Conservation (phyloP, 2,797 vertebrate genomes). For the Hyperoplus lanceolatus region DNA sequence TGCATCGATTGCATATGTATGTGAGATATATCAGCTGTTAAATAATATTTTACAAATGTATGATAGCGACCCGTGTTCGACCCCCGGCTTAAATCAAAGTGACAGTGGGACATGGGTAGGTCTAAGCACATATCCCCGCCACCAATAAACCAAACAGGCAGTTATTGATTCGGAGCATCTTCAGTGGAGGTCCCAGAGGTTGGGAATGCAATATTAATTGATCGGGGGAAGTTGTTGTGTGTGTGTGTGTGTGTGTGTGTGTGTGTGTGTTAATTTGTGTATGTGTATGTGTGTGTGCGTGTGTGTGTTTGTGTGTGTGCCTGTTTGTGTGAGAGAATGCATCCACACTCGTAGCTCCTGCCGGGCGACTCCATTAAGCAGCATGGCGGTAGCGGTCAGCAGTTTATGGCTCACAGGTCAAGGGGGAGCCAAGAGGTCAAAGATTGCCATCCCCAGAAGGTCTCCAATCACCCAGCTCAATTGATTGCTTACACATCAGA, state of each 20-base stretch:
- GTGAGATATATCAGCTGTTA: constrained; percentile 77
- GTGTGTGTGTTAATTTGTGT: constrained; percentile 21
- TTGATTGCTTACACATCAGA: constrained; percentile 84
- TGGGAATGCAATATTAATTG: constrained; percentile 82
- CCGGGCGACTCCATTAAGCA: constrained; percentile 72
- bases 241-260: constrained; percentile 47
- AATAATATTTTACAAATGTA: constrained; percentile 84
- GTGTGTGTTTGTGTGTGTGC: constrained; percentile 45
- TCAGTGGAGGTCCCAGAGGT: constrained; percentile 67
- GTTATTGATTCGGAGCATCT: constrained; percentile 82
- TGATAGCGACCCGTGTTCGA: constrained; percentile 67
- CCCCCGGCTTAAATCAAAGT: constrained; percentile 82
- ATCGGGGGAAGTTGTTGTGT: constrained; percentile 53
- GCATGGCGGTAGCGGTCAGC: constrained; percentile 64
- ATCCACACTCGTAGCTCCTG: constrained; percentile 46
- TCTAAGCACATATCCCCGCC: constrained; percentile 71
- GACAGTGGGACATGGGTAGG: constrained; percentile 70
- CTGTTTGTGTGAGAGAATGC: constrained; percentile 41
- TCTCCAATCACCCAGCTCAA: constrained; percentile 77
- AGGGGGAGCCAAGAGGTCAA: constrained; percentile 76
- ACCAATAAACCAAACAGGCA: constrained; percentile 87
- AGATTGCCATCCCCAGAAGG: constrained; percentile 73
- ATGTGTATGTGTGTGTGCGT: constrained; percentile 31
- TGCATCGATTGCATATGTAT: constrained; percentile 70
- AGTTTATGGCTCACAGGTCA: constrained; percentile 84